Base-by-base conservation (phyloP, 2,888 invertebrate genomes). In the Mythimna ferrago region DNA sequence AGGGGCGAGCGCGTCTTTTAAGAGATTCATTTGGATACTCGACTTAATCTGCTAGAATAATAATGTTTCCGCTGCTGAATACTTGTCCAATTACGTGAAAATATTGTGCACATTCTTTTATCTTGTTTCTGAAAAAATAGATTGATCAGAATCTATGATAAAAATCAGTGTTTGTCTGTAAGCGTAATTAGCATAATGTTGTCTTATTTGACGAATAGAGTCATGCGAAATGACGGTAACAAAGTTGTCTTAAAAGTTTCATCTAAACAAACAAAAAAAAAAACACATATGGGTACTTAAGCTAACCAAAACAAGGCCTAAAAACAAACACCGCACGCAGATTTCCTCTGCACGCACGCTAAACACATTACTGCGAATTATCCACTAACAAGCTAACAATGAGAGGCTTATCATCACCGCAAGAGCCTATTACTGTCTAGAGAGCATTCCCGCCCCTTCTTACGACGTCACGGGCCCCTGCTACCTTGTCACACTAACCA, bases 381-480 rank as follows among this genome's bases (percentile, higher is more conserved):
- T 92, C 92, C 88, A 87, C 90, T 96, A 95, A 96, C 94, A 93
- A 95, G 95, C 92, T 89, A 94, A 95, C 95, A 96, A 95, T 95
- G 93, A 93, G 94, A 94, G 93, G 93, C 92, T 94, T 93, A 92
- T 92, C 92, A 91, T 94, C 94, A 93, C 94, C 94, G 92, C 92
- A 90, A 94, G 93, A 95, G 93, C 94, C 93, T 94, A 94, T 94
- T 94, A 95, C 91, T 89, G 93, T 92, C 93, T 93, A 82, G 91
- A 94, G 94, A 93, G 91, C 89, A 91, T 90, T 87, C 90, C 93
- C 94, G 93, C 94, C 95, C 94, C 93, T 94, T 87, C 92, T 93
- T 92, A 92, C 86, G 89, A 89, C 88, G 89, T 89, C 85, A 85
- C 83, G 82, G 84, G 81, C 88, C 87, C 86, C 84, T 92, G 89